These are phyloP conservation scores for Leucoraja ocellata DNA, from an alignment of 2,797 vertebrate genomes.

Conservation along the genomic window DNA sequence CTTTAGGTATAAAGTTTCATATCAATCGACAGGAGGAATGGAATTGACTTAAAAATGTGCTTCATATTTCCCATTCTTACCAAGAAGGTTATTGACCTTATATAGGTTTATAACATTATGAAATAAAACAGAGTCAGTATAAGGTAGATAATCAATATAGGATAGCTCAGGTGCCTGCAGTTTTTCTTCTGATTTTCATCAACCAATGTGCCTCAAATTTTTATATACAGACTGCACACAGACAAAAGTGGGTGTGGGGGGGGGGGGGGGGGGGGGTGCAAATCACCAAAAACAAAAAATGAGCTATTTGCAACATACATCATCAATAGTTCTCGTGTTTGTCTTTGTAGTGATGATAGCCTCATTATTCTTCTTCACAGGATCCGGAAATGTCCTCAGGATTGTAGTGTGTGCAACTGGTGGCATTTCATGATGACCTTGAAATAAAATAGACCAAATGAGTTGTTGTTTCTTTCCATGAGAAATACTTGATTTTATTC, in stretches of 20 bases:
- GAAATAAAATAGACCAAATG: conserved; percentile 26
- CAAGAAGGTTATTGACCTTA: too few species aligned
- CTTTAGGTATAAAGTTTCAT: neutral
- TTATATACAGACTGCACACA: conserved; percentile 44
- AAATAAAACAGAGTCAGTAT: too few species aligned
- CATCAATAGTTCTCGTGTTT: conserved; percentile 48
- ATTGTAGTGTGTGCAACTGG: conserved; percentile 90
- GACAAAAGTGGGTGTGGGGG: too few species aligned
- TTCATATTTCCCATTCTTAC: too few species aligned
- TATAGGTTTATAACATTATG: too few species aligned
- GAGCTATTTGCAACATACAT: conserved; percentile 58
- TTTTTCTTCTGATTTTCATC: too few species aligned
- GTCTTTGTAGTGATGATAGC: conserved; percentile 60
- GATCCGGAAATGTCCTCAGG: conserved; percentile 74
- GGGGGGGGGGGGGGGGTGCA: neutral
- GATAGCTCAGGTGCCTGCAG: too few species aligned
- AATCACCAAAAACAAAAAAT: neutral
- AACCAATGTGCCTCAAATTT: neutral
- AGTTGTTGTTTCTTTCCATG: neutral
- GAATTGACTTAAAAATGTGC: neutral
- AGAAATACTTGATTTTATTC: neutral
- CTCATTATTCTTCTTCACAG: conserved; percentile 62
- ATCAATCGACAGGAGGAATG: neutral
- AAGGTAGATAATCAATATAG: too few species aligned
- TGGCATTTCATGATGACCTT: conserved; percentile 87